Percentiles rank a stretch among this genome's conserved stretches.
These are phyloP conservation scores for Speoplatyrhinus poulsoni DNA, from an alignment of 2,113 vertebrate genomes.

Conservation along the genomic window DNA sequence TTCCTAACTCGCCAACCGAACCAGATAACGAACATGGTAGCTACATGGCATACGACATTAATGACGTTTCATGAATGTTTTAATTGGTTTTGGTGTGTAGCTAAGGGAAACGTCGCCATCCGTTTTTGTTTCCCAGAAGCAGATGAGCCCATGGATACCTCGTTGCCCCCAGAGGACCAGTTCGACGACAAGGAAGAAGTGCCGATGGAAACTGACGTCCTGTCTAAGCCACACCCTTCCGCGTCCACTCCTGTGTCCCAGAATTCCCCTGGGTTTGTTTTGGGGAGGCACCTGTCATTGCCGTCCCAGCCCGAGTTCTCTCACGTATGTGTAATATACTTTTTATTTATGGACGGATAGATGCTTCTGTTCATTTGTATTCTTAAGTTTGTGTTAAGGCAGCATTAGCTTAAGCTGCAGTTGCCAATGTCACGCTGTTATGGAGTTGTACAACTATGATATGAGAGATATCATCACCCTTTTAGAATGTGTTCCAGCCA, in stretches of 20 bases:
- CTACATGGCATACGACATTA: background rate
- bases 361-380: too few species aligned
- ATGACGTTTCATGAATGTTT: background rate
- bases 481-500: too few species aligned
- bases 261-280: slow-evolving; percentile 74
- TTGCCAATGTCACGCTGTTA: too few species aligned
- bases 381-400: too few species aligned
- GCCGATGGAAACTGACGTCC: slow-evolving; percentile 58
- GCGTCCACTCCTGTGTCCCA: slow-evolving; percentile 84
- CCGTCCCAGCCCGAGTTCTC: slow-evolving; percentile 93
- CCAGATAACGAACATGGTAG: slow-evolving; percentile 76
- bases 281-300: slow-evolving; percentile 75
- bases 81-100: background rate
- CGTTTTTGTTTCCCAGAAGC: slow-evolving; percentile 25
- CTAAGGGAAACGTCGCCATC: background rate
- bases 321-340: slow-evolving; percentile 79
- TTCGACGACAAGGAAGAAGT: slow-evolving; percentile 55
- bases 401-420: too few species aligned
- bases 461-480: too few species aligned
- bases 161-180: slow-evolving; percentile 61
- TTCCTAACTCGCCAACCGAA: slow-evolving; percentile 90
- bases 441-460: too few species aligned
- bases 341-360: background rate
- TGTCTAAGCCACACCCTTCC: slow-evolving; percentile 64
- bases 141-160: slow-evolving; percentile 79